Conservation (phyloP, 2,113 vertebrate genomes). For the Sturnus vulgaris region DNA sequence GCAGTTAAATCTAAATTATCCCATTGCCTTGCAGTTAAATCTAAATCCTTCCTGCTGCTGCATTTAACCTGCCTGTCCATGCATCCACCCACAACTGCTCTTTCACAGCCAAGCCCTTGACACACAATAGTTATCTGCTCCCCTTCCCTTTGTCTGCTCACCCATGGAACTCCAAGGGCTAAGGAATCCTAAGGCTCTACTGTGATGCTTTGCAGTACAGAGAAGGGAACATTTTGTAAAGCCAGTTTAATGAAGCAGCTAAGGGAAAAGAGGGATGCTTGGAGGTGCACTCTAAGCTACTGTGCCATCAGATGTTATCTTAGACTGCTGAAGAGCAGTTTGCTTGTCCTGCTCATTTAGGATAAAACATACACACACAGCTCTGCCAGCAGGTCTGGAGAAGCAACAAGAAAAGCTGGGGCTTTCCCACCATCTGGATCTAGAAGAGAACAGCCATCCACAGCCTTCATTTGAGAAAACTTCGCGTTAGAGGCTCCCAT, state of each 20-base stretch:
- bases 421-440: neutral
- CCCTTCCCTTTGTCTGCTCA: neutral
- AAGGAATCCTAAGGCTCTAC: neutral
- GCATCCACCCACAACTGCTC: neutral
- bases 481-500: neutral
- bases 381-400: neutral
- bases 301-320: neutral
- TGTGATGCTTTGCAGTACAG: neutral
- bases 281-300: neutral
- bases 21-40: neutral
- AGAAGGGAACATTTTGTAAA: neutral
- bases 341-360: neutral
- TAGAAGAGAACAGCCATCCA: neutral
- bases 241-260: neutral
- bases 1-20: neutral
- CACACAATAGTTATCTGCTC: neutral
- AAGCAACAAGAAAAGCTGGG: neutral
- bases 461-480: neutral
- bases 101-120: neutral
- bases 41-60: neutral
- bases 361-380: neutral
- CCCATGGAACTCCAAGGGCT: neutral
- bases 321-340: neutral
- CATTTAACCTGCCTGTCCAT: neutral
- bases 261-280: neutral